Base-by-base conservation (phyloP, 2,797 vertebrate species). In the Sparidentex hasta region DNA sequence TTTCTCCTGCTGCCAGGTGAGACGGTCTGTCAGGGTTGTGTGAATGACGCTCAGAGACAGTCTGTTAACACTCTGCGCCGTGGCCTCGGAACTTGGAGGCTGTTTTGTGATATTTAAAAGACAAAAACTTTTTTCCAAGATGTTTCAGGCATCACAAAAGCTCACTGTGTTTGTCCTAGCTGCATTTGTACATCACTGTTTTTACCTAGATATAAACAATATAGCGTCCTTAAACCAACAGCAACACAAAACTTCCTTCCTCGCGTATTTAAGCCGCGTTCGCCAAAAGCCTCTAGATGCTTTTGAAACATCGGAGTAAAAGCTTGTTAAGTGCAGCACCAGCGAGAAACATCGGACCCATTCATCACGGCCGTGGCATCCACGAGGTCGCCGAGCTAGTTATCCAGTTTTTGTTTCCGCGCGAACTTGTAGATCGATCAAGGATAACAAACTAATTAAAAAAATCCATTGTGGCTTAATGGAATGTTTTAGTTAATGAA, bases 1-100 rank as follows among this genome's bases (percentile, higher is more conserved):
- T 89, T 92, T 27, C 81, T 74, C n/a, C 62, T 75, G 76, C 78
- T 79, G 80, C 78, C 85, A 81, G 72, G 84, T 79, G 83, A 73
- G 65, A 81, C 33, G 65, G 65, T 38, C 68, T 47, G 76, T 72
- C 81, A 9, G 54, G 76, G 70, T 70, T 62, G 63, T 77, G 83
- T 80, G 75, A 74, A 78, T 59, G 69, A 79, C 65, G 59, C 69
- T 67, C 21, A 41, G 50, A 77, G 43, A 65, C 51, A 25, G 17
- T 18, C 12, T 59, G 70, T 21, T 75, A 25, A 33, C 3, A 13
- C 38, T 25, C 25, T 25, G 8, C 38, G 64, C 68, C 65, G 48
- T 58, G 55, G 46, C 68, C 63, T 71, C 18, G 73, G 17, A 59
- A 51, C 61, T 11, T 68, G 59, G 70, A 71, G 77, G 14, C 58